Conservation (phyloP, 2,888 invertebrate genomes). For the Eubasilissa splendida region DNA sequence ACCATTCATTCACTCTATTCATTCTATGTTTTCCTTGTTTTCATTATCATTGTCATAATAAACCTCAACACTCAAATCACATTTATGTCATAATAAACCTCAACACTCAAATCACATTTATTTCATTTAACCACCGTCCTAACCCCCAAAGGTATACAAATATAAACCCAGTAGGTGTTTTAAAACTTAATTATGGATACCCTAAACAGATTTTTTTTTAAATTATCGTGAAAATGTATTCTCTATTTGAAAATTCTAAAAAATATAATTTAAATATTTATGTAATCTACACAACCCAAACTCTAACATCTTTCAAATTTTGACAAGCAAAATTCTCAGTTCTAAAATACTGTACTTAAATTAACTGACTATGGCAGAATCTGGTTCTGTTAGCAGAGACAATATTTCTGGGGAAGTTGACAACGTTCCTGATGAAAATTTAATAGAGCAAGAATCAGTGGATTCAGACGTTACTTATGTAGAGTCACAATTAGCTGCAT, state of each 20-base stretch:
- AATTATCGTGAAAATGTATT: too few species aligned
- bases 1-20: too few species aligned
- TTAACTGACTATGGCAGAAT: neutral
- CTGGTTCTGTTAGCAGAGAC: neutral
- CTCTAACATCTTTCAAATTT: neutral
- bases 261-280: neutral
- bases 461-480: constrained; percentile 19
- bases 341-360: neutral
- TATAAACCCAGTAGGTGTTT: too few species aligned
- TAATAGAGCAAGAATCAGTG: neutral
- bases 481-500: neutral
- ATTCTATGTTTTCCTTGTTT: too few species aligned
- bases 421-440: neutral
- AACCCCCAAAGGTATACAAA: too few species aligned
- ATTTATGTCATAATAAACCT: too few species aligned
- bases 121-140: too few species aligned
- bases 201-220: too few species aligned
- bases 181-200: too few species aligned
- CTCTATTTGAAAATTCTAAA: neutral
- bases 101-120: too few species aligned
- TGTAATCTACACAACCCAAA: neutral
- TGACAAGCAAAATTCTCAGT: neutral
- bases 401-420: neutral
- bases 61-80: too few species aligned
- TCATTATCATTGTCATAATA: too few species aligned